Evolutionary conservation across 1,140 invertebrate genomes (phyloP).

Genomic region (Heliconius hewitsoni): DNA sequence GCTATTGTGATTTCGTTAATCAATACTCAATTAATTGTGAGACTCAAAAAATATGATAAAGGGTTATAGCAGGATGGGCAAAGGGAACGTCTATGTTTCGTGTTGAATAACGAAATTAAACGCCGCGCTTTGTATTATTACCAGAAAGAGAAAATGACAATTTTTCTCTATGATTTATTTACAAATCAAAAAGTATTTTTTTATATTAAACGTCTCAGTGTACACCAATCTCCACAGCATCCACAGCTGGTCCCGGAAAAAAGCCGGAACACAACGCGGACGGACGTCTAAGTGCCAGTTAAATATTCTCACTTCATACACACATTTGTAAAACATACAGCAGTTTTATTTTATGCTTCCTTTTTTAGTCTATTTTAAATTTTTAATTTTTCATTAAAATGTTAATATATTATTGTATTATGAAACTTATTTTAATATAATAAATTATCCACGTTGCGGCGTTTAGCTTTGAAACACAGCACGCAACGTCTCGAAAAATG

Average conservation of each 20-base stretch:
- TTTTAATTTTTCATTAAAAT: background rate
- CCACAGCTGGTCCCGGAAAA: conserved; percentile 34
- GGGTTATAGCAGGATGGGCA: too few species aligned
- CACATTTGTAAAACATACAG: background rate
- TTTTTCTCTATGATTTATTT: too few species aligned
- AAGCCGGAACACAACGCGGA: conserved; percentile 27
- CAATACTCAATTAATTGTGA: too few species aligned
- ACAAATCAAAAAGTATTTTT: background rate
- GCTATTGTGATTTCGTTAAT: too few species aligned
- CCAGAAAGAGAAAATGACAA: too few species aligned
- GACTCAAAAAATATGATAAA: too few species aligned
- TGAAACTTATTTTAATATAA: background rate
- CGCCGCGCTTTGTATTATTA: too few species aligned
- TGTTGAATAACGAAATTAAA: too few species aligned
- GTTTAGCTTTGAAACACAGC: background rate
- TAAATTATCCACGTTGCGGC: background rate
- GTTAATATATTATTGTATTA: background rate
- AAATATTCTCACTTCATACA: conserved; percentile 24
- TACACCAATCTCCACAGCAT: conserved; percentile 14
- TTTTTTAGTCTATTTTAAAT: conserved; percentile 3
- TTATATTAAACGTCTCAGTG: background rate
- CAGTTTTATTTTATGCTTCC: background rate
- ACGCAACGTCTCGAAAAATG: background rate
- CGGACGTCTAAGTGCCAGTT: conserved; percentile 22
- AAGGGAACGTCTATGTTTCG: too few species aligned